Base-by-base conservation (phyloP, 2,113 vertebrate genomes). In the Pygoscelis antarcticus region DNA sequence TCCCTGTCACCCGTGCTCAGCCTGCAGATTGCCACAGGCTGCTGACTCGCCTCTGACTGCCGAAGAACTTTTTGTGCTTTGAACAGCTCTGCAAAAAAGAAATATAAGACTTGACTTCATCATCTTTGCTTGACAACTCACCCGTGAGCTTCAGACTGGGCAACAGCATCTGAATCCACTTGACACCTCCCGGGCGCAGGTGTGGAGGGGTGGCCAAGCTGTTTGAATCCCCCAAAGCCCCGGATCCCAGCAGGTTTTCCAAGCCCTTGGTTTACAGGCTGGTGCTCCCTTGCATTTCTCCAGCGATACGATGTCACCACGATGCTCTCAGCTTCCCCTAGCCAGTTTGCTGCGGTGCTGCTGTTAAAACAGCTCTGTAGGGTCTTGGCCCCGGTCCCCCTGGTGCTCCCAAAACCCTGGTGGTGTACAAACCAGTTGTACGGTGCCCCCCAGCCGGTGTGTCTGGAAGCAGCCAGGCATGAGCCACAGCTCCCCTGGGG, bases 291-390 rank as follows among this genome's bases (percentile, higher is more conserved):
- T 34, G 54, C 8, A 32, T 82, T 89, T 42, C 74, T 71, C n/a
- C 32, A 11, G 42, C 2, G 4, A 6, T 14, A 15, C 0, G 0
- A 12, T 42, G 38, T 8, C 87, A 69, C 27, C 1, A 0, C 0
- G 16, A 27, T 29, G 51, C 25, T 66, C 65, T 62, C 3, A 0
- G 25, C 46, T 58, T 52, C 32, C 42, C 51, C 58, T 0, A 5
- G 20, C 7, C 47, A 7, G 11, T 78, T 75, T 54, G 27, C 32
- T 68, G 42, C 0, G 0, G 38, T 81, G 64, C 16, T 1, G 2
- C 32, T 16, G 2, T 11, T 14, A 66, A 19, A 75, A 19, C 10
- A 83, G 58, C 36, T 83, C 44, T 60, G 40, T 30, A 40, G 27
- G 51, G 36, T 81, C 60, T 46, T 19, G 55, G 14, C 11, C 19